Conservation (phyloP, 1,140 invertebrate species). For the Aphelenchoides besseyi region DNA sequence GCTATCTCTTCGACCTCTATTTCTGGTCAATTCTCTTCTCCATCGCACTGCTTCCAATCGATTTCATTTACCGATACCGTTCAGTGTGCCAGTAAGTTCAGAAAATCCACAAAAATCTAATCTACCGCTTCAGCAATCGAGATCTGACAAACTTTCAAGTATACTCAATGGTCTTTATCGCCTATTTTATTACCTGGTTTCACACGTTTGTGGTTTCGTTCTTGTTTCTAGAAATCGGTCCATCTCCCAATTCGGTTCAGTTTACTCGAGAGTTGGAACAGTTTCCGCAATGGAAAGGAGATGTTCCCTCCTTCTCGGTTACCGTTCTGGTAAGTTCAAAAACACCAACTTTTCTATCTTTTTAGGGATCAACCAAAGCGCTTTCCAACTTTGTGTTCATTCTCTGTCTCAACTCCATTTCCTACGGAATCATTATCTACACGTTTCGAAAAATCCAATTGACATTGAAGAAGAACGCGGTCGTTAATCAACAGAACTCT, state of each 20-base stretch:
- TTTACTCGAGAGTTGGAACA: background rate
- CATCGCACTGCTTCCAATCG: slow-evolving; percentile 7
- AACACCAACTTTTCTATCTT: background rate
- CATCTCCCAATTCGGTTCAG: background rate
- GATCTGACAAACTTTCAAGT: background rate
- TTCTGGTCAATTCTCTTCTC: background rate
- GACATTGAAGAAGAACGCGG: background rate
- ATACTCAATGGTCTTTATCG: background rate
- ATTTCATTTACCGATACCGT: background rate
- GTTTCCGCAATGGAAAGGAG: background rate
- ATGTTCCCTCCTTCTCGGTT: background rate
- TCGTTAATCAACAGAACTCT: background rate
- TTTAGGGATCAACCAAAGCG: background rate
- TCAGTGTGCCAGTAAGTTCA: background rate
- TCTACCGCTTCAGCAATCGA: background rate
- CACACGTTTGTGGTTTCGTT: background rate
- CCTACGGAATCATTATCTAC: background rate
- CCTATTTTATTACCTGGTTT: background rate
- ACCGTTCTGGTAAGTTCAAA: background rate
- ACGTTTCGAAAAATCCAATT: background rate
- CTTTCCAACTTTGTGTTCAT: background rate
- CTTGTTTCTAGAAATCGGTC: background rate
- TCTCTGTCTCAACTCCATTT: background rate
- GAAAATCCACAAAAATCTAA: background rate
- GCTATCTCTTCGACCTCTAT: background rate